These are phyloP conservation scores for Rhagophthalmus giganteus DNA, from an alignment of 2,888 invertebrate genomes.

Conservation along the genomic window DNA sequence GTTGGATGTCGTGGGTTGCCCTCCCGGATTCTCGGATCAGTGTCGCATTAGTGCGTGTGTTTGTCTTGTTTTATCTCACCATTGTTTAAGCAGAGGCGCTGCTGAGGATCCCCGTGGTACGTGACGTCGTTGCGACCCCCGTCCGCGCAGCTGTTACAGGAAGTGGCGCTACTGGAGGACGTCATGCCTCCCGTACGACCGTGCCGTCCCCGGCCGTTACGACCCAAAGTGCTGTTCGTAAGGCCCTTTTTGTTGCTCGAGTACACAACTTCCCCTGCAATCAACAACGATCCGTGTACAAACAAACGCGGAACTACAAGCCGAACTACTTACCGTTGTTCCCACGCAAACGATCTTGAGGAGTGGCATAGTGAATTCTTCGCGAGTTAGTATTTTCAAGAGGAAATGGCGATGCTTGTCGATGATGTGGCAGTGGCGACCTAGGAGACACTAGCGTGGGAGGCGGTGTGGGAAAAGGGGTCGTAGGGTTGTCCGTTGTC, in stretches of 20 bases:
- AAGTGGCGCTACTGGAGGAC: slow-evolving; percentile 61
- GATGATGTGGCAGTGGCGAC: slow-evolving; percentile 63
- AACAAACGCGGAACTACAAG: slow-evolving; percentile 10
- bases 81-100: slow-evolving; percentile 50
- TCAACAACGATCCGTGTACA: slow-evolving; percentile 19
- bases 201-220: slow-evolving; percentile 53
- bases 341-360: slow-evolving; percentile 54
- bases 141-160: slow-evolving; percentile 55
- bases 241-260: slow-evolving; percentile 49
- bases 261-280: slow-evolving; percentile 37
- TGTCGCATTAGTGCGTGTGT: slow-evolving; percentile 26
- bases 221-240: slow-evolving; percentile 51
- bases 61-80: slow-evolving; percentile 43
- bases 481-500: slow-evolving; percentile 60
- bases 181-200: slow-evolving; percentile 60
- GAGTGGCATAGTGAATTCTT: slow-evolving; percentile 59
- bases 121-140: slow-evolving; percentile 45
- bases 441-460: slow-evolving; percentile 59
- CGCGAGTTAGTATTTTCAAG: slow-evolving; percentile 68
- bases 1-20: slow-evolving; percentile 29
- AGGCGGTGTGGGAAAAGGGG: slow-evolving; percentile 60
- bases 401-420: slow-evolving; percentile 73
- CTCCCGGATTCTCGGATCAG: slow-evolving; percentile 17
- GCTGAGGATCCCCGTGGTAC: slow-evolving; percentile 50
- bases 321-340: slow-evolving; percentile 49